Conservation (phyloP, 1,140 invertebrate genomes). For the Bombus difficillimus region DNA sequence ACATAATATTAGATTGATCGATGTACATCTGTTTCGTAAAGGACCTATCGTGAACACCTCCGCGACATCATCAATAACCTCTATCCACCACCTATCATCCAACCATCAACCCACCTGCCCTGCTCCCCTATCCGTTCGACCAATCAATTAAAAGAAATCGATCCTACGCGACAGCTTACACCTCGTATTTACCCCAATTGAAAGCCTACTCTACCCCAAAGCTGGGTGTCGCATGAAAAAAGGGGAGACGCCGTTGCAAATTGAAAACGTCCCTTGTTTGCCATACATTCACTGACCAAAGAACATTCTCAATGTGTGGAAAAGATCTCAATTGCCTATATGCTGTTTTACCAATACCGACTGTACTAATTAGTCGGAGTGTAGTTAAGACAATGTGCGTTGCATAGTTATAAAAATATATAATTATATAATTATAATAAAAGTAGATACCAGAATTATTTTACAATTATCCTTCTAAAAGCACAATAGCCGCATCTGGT, state of each 20-base stretch:
- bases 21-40: neutral
- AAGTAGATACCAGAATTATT: too few relatives aligned
- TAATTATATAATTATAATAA: too few relatives aligned
- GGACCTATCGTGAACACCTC: neutral
- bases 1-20: neutral
- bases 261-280: neutral
- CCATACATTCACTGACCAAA: neutral
- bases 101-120: neutral
- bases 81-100: neutral
- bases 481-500: too few relatives aligned
- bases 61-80: constrained; percentile 4
- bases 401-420: too few relatives aligned
- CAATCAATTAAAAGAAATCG: constrained; percentile 38
- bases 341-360: neutral
- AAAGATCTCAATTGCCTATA: neutral
- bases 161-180: constrained; percentile 15
- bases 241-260: neutral
- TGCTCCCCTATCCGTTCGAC: too few relatives aligned
- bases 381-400: neutral
- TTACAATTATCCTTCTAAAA: too few relatives aligned
- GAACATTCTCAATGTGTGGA: neutral
- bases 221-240: neutral
- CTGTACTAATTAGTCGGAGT: neutral
- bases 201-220: neutral
- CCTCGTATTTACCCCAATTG: constrained; percentile 12